phyloP scores from a whole-genome alignment of 1,140 invertebrate species.

The Drosophila eugracilis region DNA sequence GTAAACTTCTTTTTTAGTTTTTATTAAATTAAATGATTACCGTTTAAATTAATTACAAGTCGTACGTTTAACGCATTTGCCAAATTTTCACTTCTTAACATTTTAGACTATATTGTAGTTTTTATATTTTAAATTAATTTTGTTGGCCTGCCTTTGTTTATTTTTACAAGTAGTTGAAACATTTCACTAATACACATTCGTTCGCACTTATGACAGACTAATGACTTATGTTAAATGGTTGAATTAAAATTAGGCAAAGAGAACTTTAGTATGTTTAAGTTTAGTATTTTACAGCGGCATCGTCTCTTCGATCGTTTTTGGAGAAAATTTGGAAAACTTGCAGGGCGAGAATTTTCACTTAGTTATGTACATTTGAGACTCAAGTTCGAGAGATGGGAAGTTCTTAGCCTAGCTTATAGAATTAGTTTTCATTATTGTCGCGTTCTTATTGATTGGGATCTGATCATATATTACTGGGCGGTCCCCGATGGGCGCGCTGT shows the following conservation, averaged over 20 bases:
- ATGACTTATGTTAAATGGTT: constrained; percentile 75
- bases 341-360: constrained; percentile 21
- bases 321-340: constrained; percentile 66
- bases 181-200: constrained; percentile 69
- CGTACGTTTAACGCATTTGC: constrained; percentile 57
- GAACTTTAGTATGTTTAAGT: constrained; percentile 45
- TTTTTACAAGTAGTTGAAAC: constrained; percentile 70
- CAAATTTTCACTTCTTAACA: constrained; percentile 46
- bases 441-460: constrained; percentile 25
- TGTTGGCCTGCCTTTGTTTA: constrained; percentile 47
- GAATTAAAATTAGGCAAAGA: constrained; percentile 59
- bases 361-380: constrained; percentile 79
- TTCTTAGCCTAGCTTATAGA: constrained; percentile 56
- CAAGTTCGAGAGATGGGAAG: constrained; percentile 16
- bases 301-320: constrained; percentile 11
- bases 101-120: constrained; percentile 39
- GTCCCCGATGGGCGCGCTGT: constrained; percentile 85
- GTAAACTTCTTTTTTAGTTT: constrained; percentile 31
- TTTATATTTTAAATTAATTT: constrained; percentile 42
- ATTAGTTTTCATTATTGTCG: constrained; percentile 30
- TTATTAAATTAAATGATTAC: constrained; percentile 56
- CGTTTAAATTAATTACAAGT: constrained; percentile 57
- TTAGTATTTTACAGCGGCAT: constrained; percentile 76
- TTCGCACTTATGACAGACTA: constrained; percentile 72
- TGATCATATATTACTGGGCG: constrained; percentile 82